Percentiles rank a stretch among this genome's conserved stretches.
phyloP scores from a whole-genome alignment of 1,140 invertebrate species.

The Camponotus vicinus region DNA sequence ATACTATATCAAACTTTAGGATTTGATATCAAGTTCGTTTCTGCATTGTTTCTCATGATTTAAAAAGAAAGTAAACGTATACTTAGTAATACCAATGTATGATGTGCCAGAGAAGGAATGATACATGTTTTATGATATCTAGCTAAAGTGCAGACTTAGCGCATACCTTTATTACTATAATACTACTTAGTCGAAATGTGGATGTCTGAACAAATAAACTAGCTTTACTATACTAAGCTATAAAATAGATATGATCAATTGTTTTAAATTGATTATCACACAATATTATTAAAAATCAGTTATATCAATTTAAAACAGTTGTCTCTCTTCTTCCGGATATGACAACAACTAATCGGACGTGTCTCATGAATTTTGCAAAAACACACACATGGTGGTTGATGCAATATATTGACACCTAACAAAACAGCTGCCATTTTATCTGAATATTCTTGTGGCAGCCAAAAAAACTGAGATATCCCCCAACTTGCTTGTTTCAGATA shows the following conservation, averaged over 20 bases:
- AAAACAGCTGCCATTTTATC: conserved; percentile 84
- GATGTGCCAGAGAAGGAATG: conserved; percentile 86
- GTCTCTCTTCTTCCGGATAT: conserved; percentile 86
- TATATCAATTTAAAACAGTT: conserved; percentile 80
- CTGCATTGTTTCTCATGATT: conserved; percentile 82
- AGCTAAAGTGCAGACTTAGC: conserved; percentile 86
- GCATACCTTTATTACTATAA: conserved; percentile 87
- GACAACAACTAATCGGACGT: conserved; percentile 86
- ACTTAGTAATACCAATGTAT: conserved; percentile 86
- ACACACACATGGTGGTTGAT: conserved; percentile 82
- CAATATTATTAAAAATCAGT: conserved; percentile 69
- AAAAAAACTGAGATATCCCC: conserved; percentile 86
- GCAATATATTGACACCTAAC: conserved; percentile 84
- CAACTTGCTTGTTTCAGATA: conserved; percentile 87
- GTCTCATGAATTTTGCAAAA: conserved; percentile 84
- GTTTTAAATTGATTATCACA: conserved; percentile 77
- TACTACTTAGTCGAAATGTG: conserved; percentile 87
- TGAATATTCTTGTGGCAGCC: conserved; percentile 84
- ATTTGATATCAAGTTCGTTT: conserved; percentile 78
- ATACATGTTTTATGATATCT: conserved; percentile 87
- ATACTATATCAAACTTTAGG: conserved; percentile 79
- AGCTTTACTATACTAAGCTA: conserved; percentile 87
- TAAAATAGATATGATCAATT: conserved; percentile 84
- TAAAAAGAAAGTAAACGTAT: conserved; percentile 85
- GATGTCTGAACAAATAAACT: conserved; percentile 87